These are phyloP conservation scores for Oenanthe oenanthe DNA, from an alignment of 2,113 vertebrate genomes.

Conservation along the genomic window DNA sequence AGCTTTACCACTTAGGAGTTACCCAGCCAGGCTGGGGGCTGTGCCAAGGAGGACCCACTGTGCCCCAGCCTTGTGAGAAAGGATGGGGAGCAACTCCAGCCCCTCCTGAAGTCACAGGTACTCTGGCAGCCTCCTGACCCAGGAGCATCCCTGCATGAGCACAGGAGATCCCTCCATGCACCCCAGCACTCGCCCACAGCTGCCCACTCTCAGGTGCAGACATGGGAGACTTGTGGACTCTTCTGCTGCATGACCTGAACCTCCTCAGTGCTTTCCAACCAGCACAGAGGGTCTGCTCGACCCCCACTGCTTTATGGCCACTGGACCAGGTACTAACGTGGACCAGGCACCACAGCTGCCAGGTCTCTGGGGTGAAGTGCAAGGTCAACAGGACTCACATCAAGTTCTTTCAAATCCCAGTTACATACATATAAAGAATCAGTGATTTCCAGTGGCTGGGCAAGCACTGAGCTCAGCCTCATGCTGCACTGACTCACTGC, in stretches of 20 bases:
- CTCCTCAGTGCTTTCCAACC: background rate
- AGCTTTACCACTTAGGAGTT: background rate
- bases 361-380: background rate
- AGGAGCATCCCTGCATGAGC: background rate
- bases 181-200: background rate
- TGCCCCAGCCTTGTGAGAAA: background rate
- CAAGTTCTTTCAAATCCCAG: background rate
- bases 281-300: background rate
- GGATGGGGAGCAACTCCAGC: background rate
- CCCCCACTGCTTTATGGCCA: background rate
- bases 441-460: background rate
- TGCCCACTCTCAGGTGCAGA: background rate
- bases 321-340: fast-evolving
- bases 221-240: background rate
- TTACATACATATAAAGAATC: fast-evolving
- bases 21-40: background rate
- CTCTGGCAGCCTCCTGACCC: background rate
- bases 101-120: fast-evolving
- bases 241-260: background rate
- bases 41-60: background rate
- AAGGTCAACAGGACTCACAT: background rate
- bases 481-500: background rate
- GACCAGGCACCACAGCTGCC: background rate
- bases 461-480: background rate
- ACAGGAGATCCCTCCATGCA: fast-evolving